A percentile compares a stretch with the other conserved stretches of the same genome.
These are phyloP conservation scores for Scalopus aquaticus DNA, from an alignment of 2,113 vertebrate genomes.

Conservation along the genomic window DNA sequence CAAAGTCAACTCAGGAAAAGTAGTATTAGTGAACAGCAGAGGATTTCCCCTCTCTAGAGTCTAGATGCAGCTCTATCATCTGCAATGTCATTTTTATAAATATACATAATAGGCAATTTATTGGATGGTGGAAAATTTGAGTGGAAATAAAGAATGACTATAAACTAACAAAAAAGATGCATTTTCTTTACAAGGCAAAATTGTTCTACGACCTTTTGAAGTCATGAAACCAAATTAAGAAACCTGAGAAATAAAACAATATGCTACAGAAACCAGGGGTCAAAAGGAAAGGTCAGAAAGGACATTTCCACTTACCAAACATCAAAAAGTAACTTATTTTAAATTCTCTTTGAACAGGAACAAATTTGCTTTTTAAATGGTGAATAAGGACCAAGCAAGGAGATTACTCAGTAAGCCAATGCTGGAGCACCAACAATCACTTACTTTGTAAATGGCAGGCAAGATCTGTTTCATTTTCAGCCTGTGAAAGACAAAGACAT, in stretches of 20 bases:
- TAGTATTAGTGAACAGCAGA: slow-evolving; percentile 9
- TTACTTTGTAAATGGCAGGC: slow-evolving; percentile 93
- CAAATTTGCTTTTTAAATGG: slow-evolving; percentile 52
- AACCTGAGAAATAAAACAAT: slow-evolving; percentile 56
- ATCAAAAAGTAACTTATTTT: slow-evolving; percentile 55
- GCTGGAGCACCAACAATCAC: slow-evolving; percentile 38
- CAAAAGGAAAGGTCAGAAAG: slow-evolving; percentile 40
- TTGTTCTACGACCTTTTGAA: slow-evolving; percentile 1
- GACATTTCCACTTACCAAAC: not conserved
- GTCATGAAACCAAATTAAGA: slow-evolving; percentile 30
- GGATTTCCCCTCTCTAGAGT: not conserved
- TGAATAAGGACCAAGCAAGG: slow-evolving; percentile 7
- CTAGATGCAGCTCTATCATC: not conserved
- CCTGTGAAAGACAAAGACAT: slow-evolving; percentile 93
- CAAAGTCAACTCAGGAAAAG: slow-evolving; percentile 44
- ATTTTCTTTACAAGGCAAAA: slow-evolving; percentile 4
- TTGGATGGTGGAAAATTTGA: not conserved
- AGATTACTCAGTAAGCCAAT: slow-evolving; percentile 32
- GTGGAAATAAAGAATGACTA: not conserved
- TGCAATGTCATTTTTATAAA: slow-evolving; percentile 33
- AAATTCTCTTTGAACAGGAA: slow-evolving; percentile 56
- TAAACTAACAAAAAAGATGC: not conserved
- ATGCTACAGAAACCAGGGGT: not conserved
- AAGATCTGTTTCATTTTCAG: slow-evolving; percentile 92
- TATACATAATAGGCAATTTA: not conserved